These are phyloP conservation scores for Zaprionus davidi DNA, from an alignment of 1,140 invertebrate species.

Conservation along the genomic window DNA sequence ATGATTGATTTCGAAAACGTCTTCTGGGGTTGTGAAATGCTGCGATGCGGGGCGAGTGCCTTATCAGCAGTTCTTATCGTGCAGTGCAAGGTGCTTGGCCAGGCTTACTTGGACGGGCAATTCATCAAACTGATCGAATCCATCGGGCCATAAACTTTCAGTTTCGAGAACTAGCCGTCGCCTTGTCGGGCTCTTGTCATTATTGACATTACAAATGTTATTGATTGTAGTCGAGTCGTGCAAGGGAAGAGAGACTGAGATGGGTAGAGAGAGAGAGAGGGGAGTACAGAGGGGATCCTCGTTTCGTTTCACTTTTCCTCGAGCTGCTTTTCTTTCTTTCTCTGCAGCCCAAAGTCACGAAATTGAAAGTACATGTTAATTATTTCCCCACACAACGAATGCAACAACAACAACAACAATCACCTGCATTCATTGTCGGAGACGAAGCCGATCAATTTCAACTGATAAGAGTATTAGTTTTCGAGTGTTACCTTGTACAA, in stretches of 20 bases:
- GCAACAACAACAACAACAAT: constrained; percentile 46
- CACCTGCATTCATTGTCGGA: constrained; percentile 69
- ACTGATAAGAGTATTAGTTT: constrained; percentile 75
- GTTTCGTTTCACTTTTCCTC: constrained; percentile 42
- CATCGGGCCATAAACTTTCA: constrained; percentile 56
- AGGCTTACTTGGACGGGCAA: constrained; percentile 49
- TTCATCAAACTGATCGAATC: constrained; percentile 73
- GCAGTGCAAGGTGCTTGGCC: constrained; percentile 61
- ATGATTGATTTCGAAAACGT: constrained; percentile 56
- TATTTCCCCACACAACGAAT: constrained; percentile 70
- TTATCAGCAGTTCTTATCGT: constrained; percentile 43
- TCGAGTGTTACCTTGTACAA: constrained; percentile 65
- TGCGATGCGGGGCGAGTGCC: not conserved
- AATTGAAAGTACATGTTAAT: constrained; percentile 81
- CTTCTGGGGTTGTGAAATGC: constrained; percentile 37
- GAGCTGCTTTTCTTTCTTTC: constrained; percentile 37
- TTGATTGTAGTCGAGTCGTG: constrained; percentile 58
- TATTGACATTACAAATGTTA: constrained; percentile 82
- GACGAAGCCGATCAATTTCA: constrained; percentile 64
- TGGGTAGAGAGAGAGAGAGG: not conserved
- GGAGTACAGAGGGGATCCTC: not conserved
- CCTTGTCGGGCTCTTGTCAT: constrained; percentile 60
- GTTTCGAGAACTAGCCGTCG: constrained; percentile 34
- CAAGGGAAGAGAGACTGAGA: not conserved
- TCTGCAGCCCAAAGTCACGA: constrained; percentile 47